Evolutionary conservation across 2,888 invertebrate genomes (phyloP).

Genomic region (Steinernema scapterisci): DNA sequence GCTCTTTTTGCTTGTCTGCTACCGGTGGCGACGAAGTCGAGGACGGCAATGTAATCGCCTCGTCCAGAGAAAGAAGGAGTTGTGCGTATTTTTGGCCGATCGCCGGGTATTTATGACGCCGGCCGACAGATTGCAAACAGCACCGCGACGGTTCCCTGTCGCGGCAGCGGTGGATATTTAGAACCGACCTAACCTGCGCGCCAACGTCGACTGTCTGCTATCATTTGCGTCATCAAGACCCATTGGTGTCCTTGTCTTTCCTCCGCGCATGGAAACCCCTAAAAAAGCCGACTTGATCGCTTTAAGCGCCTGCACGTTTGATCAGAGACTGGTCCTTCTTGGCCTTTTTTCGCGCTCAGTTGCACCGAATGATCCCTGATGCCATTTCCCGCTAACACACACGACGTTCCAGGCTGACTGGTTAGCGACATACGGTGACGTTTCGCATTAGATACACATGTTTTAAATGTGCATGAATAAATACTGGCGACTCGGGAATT

Average conservation of each 20-base stretch:
- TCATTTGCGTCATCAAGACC: conserved; percentile 8
- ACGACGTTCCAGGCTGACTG: no score
- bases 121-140: conserved; percentile 21
- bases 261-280: neutral
- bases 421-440: no score
- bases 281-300: conserved; percentile 9
- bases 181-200: conserved; percentile 9
- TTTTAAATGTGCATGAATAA: conserved; percentile 14
- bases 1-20: no score
- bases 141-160: neutral
- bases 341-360: neutral
- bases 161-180: neutral
- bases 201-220: neutral
- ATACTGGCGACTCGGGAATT: neutral
- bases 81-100: conserved; percentile 9
- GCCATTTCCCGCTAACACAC: no score
- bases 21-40: no score
- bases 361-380: neutral
- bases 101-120: conserved; percentile 1
- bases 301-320: neutral
- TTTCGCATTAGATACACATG: neutral
- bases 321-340: neutral
- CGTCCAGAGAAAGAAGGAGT: neutral
- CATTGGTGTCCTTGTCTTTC: conserved; percentile 15
- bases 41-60: neutral